Percentiles rank a stretch among this genome's conserved stretches.
Evolutionary conservation across 2,113 vertebrate genomes (phyloP).

Genomic region (Taxidea taxus): DNA sequence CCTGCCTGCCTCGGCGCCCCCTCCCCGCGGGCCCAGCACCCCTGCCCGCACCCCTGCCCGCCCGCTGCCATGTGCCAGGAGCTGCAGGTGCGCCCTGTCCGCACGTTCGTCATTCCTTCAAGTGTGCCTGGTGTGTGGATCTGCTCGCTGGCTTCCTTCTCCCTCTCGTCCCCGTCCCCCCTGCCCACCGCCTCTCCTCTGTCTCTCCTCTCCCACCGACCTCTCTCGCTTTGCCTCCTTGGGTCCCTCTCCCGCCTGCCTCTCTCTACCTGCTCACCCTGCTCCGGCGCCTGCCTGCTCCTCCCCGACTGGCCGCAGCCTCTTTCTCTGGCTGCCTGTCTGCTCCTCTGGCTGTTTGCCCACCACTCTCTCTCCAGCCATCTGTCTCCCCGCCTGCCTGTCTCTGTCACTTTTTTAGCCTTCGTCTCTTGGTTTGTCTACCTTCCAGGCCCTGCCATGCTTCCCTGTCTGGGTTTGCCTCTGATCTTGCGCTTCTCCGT

Average conservation of each 20-base stretch:
- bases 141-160: slow-evolving; percentile 1
- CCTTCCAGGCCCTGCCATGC: slow-evolving; percentile 49
- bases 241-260: slow-evolving; percentile 26
- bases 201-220: background rate
- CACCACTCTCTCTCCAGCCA: slow-evolving; percentile 69
- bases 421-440: slow-evolving; percentile 60
- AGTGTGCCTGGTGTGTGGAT: background rate
- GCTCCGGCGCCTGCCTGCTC: slow-evolving; percentile 56
- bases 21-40: background rate
- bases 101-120: background rate
- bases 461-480: slow-evolving; percentile 28
- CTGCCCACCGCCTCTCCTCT: background rate
- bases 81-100: slow-evolving; percentile 38
- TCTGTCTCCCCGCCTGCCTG: slow-evolving; percentile 76
- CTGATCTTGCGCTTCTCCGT: slow-evolving; percentile 13
- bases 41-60: slow-evolving; percentile 2
- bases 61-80: background rate
- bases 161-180: background rate
- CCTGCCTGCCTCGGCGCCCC: background rate
- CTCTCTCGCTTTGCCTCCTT: background rate
- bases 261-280: slow-evolving; percentile 67
- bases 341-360: slow-evolving; percentile 77
- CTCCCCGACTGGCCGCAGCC: slow-evolving; percentile 70
- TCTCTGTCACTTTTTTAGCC: slow-evolving; percentile 73
- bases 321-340: slow-evolving; percentile 73